Evolutionary conservation across 2,113 vertebrate genomes (phyloP).

Genomic region (Phalacrocorax carbo): DNA sequence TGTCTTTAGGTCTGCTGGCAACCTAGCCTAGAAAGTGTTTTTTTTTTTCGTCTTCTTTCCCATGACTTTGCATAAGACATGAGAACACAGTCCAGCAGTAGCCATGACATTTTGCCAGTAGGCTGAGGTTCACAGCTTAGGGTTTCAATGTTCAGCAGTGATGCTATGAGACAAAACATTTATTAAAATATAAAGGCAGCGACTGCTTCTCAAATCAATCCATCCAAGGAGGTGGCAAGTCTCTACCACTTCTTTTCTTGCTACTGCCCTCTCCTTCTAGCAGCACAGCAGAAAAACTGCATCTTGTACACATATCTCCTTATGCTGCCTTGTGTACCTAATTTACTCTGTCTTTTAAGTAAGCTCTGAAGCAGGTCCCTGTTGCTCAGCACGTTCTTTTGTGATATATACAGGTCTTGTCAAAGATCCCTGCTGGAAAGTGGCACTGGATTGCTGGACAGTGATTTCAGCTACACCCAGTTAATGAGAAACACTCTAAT

Average conservation of each 20-base stretch:
- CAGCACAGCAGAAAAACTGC: fast-evolving
- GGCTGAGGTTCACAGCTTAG: background rate
- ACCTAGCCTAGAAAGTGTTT: background rate
- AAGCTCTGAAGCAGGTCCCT: background rate
- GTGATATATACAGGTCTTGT: background rate
- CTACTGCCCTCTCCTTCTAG: background rate
- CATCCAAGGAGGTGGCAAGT: background rate
- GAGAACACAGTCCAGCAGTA: background rate
- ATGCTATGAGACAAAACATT: background rate
- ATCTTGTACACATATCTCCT: background rate
- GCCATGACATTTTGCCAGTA: background rate
- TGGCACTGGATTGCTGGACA: background rate
- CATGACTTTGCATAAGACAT: background rate
- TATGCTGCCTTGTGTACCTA: background rate
- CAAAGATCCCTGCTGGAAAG: background rate
- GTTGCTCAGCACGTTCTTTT: background rate
- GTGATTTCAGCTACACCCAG: slow-evolving; percentile 14
- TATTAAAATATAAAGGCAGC: background rate
- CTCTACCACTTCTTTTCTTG: background rate
- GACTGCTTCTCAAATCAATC: background rate
- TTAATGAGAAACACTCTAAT: slow-evolving; percentile 52
- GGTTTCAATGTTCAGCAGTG: background rate
- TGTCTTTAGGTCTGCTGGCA: slow-evolving; percentile 1
- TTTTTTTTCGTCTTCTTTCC: background rate
- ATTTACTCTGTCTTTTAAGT: background rate